Evolutionary conservation across 2,797 vertebrate genomes (phyloP).

Genomic region (Aldrovandia affinis): DNA sequence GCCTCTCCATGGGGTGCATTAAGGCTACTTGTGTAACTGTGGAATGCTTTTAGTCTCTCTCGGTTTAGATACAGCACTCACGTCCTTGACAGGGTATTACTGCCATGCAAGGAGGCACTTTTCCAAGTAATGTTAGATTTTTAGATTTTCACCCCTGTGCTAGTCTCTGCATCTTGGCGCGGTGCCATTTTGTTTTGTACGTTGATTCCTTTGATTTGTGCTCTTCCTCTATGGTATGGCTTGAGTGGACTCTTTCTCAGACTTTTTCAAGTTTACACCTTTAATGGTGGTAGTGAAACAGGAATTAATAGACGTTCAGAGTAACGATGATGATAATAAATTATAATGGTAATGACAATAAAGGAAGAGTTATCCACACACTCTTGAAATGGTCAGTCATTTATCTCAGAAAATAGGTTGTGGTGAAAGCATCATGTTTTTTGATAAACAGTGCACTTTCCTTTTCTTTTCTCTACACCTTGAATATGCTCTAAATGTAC

Average conservation of each 20-base stretch:
- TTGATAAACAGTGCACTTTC: no score
- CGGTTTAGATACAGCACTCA: neutral
- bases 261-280: no score
- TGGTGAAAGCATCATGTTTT: no score
- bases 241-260: neutral
- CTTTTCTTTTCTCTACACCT: no score
- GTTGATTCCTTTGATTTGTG: neutral
- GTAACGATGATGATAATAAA: no score
- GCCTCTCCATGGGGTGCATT: no score
- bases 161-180: neutral
- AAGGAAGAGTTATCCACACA: no score
- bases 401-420: no score
- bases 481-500: no score
- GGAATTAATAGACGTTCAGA: neutral
- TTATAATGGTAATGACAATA: no score
- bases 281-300: neutral
- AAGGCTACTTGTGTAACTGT: conserved; percentile 35
- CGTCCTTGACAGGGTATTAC: conserved; percentile 19
- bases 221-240: neutral
- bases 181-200: neutral
- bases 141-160: neutral
- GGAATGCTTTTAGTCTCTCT: conserved; percentile 40
- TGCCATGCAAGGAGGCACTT: neutral
- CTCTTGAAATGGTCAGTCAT: no score
- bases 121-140: neutral